Evolutionary conservation across 2,113 vertebrate genomes (phyloP), one percentile per base, ranked within the genome.

Genomic region (Hippocampus comes): DNA sequence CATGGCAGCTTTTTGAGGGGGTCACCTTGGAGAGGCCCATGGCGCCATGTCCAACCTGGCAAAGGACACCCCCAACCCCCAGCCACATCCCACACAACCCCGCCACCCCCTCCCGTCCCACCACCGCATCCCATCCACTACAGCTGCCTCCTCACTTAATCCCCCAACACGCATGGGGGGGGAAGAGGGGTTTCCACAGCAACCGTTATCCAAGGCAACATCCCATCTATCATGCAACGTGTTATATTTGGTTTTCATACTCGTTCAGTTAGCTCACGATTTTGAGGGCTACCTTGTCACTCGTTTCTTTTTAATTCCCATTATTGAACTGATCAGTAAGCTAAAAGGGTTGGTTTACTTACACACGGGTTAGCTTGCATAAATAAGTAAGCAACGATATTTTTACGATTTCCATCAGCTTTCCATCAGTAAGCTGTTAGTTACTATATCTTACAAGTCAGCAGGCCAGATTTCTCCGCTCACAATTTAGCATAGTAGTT

Each of bases 21-120:
- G 87, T 89, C 85, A 86, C 87, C 83, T 87, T 89, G 87, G 82
- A 81, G 81, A 81, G 80, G 74, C 72, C 49, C 61, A 74, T 78
- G 86, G 86, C 83, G 74, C 73, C 74, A 49, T 67, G 72, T 67
- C 55, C 71, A 10, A 63, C 61, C 74, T 60, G 64, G 42, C 21
- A 60, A n/a, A 11, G 46, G 2, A 12, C 27, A 18, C 60, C 48
- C 8, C 65, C 30, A 12, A 46, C 30, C 34, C 65, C 48, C 48
- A 17, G 3, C 48, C 48, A 49, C 48, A 49, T 17, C 10, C 43
- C 10, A 49, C 14, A 59, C 72, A 8, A 63, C 57, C 73, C 61
- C 61, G 23, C 14, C 55, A 18, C 14, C 63, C 2, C 34, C 25
- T n/a, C 63, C 57, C 9, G 30, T 41, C 21, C 42, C 34, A 59